Percentiles rank a stretch among this genome's conserved stretches.
Evolutionary conservation across 2,797 vertebrate species (phyloP).

Genomic region (Eulemur rubriventer): DNA sequence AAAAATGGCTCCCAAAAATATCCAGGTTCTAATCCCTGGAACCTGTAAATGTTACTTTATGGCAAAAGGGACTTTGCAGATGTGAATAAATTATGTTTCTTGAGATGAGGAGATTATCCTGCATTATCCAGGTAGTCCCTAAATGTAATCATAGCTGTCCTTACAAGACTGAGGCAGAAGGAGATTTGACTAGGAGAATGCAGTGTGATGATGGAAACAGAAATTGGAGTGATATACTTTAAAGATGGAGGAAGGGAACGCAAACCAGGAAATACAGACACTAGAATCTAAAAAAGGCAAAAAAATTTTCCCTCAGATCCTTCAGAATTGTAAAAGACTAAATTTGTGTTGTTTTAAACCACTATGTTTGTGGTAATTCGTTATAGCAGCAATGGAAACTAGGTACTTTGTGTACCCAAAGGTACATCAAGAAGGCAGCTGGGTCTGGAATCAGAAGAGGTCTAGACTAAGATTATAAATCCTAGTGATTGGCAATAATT

Average conservation of each 20-base stretch:
- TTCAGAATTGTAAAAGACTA: neutral
- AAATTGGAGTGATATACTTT: neutral
- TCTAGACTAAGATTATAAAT: neutral
- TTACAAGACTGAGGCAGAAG: neutral
- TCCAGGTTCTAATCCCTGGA: neutral
- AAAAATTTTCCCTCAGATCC: neutral
- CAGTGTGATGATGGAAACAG: neutral
- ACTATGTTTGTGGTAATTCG: neutral
- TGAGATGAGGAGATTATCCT: neutral
- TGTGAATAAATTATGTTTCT: constrained; percentile 15
- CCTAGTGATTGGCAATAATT: neutral
- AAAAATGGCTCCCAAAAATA: neutral
- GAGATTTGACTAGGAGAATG: neutral
- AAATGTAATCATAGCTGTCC: neutral
- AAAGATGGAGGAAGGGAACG: neutral
- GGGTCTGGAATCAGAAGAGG: neutral
- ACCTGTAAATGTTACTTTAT: neutral
- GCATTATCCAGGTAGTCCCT: neutral
- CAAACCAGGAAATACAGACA: neutral
- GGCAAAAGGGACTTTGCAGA: neutral
- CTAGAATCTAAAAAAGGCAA: neutral
- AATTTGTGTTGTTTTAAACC: neutral
- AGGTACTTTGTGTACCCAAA: neutral
- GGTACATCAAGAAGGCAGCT: neutral
- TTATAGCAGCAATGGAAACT: neutral